Conservation (phyloP, 2,888 invertebrate species). For the Dasysyrphus tricinctus region DNA sequence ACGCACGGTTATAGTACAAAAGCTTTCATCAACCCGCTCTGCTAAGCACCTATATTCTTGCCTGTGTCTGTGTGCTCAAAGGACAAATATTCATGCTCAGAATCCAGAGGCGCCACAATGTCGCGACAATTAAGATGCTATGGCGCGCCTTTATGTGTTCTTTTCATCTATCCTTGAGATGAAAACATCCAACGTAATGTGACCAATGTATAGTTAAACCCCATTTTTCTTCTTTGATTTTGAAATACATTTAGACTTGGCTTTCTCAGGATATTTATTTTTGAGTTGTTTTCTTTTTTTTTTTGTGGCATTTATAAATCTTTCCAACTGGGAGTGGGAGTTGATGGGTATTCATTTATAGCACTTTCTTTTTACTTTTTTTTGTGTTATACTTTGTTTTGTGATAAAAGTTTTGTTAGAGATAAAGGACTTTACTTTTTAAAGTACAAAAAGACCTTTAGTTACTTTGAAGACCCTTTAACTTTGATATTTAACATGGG, state of each 20-base stretch:
- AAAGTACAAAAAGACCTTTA: constrained; percentile 14
- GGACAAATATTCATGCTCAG: constrained; percentile 56
- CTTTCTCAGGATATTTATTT: constrained; percentile 30
- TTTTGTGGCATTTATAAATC: constrained; percentile 45
- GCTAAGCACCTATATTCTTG: not conserved
- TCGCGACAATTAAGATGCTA: constrained; percentile 83
- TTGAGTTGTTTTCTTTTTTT: constrained; percentile 29
- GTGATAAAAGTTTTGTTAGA: constrained; percentile 53
- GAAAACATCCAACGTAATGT: constrained; percentile 55
- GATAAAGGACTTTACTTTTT: constrained; percentile 44
- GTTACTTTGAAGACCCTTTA: constrained; percentile 52
- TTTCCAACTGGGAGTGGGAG: constrained; percentile 48
- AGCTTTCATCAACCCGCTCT: constrained; percentile 49
- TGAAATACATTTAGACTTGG: constrained; percentile 26
- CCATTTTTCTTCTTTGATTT: constrained; percentile 52
- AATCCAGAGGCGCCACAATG: constrained; percentile 81
- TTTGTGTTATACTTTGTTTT: constrained; percentile 36
- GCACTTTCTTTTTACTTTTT: constrained; percentile 22
- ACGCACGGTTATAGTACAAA: constrained; percentile 18
- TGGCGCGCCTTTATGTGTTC: constrained; percentile 78
- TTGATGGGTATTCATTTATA: constrained; percentile 51
- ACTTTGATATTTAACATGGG: constrained; percentile 38
- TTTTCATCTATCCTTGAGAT: constrained; percentile 60
- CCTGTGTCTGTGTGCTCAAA: constrained; percentile 41
- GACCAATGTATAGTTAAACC: constrained; percentile 41